phyloP scores from a whole-genome alignment of 2,888 invertebrate genomes.

The Drosophila macrospina region DNA sequence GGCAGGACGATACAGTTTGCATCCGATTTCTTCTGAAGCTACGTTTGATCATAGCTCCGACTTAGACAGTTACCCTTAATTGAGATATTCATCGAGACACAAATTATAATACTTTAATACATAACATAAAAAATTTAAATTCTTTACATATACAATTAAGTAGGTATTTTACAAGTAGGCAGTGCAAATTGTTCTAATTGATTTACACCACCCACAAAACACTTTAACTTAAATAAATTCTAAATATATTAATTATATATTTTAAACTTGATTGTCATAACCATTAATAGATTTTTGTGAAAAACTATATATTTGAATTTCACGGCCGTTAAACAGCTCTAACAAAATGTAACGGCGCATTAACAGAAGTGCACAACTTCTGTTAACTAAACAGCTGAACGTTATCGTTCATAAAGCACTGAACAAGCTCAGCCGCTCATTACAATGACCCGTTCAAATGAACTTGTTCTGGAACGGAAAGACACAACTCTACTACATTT shows the following conservation, averaged over 20 bases:
- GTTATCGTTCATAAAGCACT: neutral
- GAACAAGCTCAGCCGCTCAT: constrained; percentile 3
- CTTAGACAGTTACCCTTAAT: neutral
- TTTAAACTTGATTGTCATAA: too few species aligned
- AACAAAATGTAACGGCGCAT: neutral
- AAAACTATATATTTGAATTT: neutral
- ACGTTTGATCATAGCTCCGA: neutral
- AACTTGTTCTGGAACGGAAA: constrained; percentile 6
- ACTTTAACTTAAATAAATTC: neutral
- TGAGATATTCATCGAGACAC: neutral
- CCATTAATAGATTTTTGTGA: neutral
- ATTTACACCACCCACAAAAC: neutral
- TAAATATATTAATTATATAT: neutral
- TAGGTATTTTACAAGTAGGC: neutral
- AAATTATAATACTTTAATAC: neutral
- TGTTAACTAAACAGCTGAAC: constrained; percentile 10
- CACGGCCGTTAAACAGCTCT: neutral
- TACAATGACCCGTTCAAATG: neutral
- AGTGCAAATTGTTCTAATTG: neutral
- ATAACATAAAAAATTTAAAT: neutral
- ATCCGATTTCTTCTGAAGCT: neutral
- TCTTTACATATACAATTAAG: neutral
- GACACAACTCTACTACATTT: constrained; percentile 17
- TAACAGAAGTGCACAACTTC: neutral
- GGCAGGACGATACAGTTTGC: constrained; percentile 26